These are phyloP conservation scores for Spilogale gracilis DNA, from an alignment of 2,113 vertebrate species.

Conservation along the genomic window DNA sequence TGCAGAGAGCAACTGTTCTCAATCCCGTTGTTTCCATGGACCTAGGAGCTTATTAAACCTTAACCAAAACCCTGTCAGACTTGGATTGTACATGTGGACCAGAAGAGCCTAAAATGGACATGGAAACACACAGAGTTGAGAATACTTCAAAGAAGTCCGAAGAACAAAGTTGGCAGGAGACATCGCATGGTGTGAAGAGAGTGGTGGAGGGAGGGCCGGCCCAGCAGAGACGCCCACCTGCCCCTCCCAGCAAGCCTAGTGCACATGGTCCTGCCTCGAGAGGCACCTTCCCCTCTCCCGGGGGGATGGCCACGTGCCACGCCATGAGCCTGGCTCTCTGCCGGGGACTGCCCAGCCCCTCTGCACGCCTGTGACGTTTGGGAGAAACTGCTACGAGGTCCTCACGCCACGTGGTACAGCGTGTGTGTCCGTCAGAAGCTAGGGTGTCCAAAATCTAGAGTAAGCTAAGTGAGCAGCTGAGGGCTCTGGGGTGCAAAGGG, in stretches of 20 bases:
- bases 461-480: background rate
- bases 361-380: accelerated
- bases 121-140: background rate
- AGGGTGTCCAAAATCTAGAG: accelerated
- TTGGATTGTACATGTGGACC: accelerated
- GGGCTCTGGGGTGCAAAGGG: background rate
- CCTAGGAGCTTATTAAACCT: background rate
- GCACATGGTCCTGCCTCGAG: background rate
- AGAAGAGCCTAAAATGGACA: background rate
- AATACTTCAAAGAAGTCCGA: background rate
- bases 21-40: accelerated
- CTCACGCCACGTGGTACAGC: accelerated
- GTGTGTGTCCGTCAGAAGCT: background rate
- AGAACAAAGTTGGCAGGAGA: background rate
- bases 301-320: accelerated
- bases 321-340: background rate
- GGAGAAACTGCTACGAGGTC: accelerated
- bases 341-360: accelerated
- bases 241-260: accelerated
- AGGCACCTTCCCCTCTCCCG: background rate
- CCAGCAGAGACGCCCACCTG: background rate
- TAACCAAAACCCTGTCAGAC: background rate
- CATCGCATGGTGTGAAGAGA: background rate
- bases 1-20: accelerated
- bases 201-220: background rate